Percentiles rank a stretch among this genome's conserved stretches.
phyloP scores from a whole-genome alignment of 2,888 invertebrate species.

The Opisthograptis luteolata region DNA sequence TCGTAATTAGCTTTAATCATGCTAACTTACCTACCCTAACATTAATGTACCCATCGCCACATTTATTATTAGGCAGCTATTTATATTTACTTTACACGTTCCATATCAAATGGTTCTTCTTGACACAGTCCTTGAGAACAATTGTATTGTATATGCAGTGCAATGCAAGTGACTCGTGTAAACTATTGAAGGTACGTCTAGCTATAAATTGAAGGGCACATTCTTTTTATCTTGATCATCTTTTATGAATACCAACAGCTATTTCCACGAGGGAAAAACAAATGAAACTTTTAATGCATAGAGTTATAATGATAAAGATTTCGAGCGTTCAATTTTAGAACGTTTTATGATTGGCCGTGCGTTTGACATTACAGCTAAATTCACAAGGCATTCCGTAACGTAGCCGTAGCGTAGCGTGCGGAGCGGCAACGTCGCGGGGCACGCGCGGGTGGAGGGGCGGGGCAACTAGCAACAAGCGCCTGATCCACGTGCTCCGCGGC shows the following conservation, averaged over 20 bases:
- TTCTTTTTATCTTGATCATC: constrained; percentile 39
- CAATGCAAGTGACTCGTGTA: constrained; percentile 23
- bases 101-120: not conserved
- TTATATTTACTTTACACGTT: not conserved
- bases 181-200: constrained; percentile 16
- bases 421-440: constrained; percentile 75
- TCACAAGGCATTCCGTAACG: constrained; percentile 52
- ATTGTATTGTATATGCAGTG: constrained; percentile 20
- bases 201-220: constrained; percentile 41
- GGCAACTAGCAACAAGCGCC: constrained; percentile 78
- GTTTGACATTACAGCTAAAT: constrained; percentile 61
- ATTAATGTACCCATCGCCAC: too few species aligned
- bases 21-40: too few species aligned
- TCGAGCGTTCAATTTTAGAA: constrained; percentile 23
- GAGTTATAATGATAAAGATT: not conserved
- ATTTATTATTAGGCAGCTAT: not conserved
- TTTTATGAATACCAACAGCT: constrained; percentile 16
- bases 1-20: too few species aligned
- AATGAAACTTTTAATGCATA: not conserved
- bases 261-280: too few species aligned
- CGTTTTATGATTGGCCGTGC: constrained; percentile 44
- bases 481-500: constrained; percentile 75
- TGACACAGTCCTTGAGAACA: constrained; percentile 21
- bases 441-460: constrained; percentile 41
- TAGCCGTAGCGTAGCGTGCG: constrained; percentile 49